Base-by-base conservation (phyloP, 2,888 invertebrate genomes). In the Prenolepis imparis region DNA sequence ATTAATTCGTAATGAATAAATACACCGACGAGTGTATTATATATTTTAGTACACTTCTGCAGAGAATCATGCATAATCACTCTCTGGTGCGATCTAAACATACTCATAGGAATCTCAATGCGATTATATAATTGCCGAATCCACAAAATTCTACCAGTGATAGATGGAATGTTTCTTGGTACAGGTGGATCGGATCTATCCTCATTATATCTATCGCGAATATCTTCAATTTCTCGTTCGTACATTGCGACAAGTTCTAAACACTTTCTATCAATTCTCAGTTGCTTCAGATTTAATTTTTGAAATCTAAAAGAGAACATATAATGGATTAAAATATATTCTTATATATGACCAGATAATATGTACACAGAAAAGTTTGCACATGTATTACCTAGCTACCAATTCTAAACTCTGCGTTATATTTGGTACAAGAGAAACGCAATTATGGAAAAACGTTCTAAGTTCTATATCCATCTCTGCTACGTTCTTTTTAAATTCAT, bases 1-100 rank as follows among this genome's bases (percentile, higher is more conserved):
- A 98, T 96, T 91, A 97, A 96, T 94, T 98, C 98, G 92, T 97
- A 98, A 92, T 98, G 97, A 21, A 97, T 96, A 86, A 98, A 97
- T 3, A 98, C 97, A 84, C 96, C 96, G 44, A 97, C 96, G 94
- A 98, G 95, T 1, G 97, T 97, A 92, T 98, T 98, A 93, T 97
- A 98, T 74, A 97, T 95, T 91, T 97, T 97, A 72, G 97, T 97
- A 73, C 97, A 97, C 77, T 96, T 96, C 93, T 97, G 97, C 6
- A 97, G 96, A 90, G 96, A 97, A 93, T 97, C 96, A 91, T 97
- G 96, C 0, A 94, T 93, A 87, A 97, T 95, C 0, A 96, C 96
- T 83, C 94, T 91, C 15, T 93, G 85, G 52, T 95, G 95, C 24
- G 91, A 93, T 88, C 95, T 95, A 72, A 96, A 96, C 5, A 96